Conservation (phyloP, 2,113 vertebrate species). For the Ptychochromis oligacanthus region DNA sequence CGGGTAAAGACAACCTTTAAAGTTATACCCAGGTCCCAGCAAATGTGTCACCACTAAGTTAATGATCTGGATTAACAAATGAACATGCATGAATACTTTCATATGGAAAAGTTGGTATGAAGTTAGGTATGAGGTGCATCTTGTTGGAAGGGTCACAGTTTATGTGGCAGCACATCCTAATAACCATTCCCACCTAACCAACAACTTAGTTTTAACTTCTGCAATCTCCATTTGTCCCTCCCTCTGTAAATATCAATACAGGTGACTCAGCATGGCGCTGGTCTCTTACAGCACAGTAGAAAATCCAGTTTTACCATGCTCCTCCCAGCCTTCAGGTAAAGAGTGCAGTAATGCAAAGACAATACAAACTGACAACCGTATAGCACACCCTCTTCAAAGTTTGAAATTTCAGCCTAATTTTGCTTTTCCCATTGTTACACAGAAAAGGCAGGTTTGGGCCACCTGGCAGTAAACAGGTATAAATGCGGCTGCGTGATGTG, state of each 20-base stretch:
- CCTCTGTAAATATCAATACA: constrained; percentile 38
- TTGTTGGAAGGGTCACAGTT: neutral
- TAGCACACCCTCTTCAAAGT: neutral
- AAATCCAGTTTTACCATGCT: constrained; percentile 30
- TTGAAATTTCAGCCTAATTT: neutral
- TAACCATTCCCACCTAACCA: neutral
- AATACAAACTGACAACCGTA: neutral
- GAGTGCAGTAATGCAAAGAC: neutral
- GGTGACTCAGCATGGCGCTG: constrained; percentile 62
- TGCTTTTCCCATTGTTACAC: accelerated
- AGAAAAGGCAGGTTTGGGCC: neutral
- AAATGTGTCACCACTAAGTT: neutral
- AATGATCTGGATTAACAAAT: neutral
- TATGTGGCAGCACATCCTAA: neutral
- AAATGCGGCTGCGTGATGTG: neutral
- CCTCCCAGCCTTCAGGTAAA: constrained; percentile 20
- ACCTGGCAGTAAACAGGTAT: neutral
- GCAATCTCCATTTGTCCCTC: constrained; percentile 33
- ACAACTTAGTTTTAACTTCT: neutral
- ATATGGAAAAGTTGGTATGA: neutral
- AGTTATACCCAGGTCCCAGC: neutral
- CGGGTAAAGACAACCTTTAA: neutral
- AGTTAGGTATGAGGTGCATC: neutral
- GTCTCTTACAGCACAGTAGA: constrained; percentile 4
- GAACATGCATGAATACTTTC: neutral